A percentile compares a stretch with the other conserved stretches of the same genome.
phyloP scores from a whole-genome alignment of 2,888 invertebrate genomes.

The Athetis lepigone region DNA sequence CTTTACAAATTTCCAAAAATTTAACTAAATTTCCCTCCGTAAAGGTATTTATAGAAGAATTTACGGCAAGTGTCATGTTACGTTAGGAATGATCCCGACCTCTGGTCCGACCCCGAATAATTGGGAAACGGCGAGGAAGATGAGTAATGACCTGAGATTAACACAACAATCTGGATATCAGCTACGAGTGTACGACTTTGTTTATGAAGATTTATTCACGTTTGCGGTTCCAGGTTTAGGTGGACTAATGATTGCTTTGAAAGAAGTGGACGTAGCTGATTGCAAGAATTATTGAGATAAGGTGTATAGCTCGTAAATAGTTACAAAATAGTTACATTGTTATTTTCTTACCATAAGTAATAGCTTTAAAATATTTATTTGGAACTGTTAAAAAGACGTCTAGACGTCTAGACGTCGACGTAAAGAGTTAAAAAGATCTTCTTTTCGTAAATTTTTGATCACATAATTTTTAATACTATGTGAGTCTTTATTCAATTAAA shows the following conservation, averaged over 20 bases:
- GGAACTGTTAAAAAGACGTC: no score
- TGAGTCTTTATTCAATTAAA: no score
- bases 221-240: neutral
- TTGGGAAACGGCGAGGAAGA: constrained; percentile 55
- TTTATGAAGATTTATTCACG: constrained; percentile 42
- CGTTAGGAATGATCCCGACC: constrained; percentile 49
- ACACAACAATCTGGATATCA: constrained; percentile 47
- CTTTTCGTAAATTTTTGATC: neutral
- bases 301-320: neutral
- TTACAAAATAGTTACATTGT: neutral
- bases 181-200: constrained; percentile 10
- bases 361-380: no score
- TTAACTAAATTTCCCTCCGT: no score
- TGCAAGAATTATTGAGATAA: neutral
- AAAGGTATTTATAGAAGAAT: constrained; percentile 52
- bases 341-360: neutral
- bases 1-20: no score
- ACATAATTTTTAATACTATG: no score
- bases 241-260: constrained; percentile 15
- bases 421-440: no score
- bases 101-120: constrained; percentile 49
- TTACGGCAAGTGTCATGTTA: constrained; percentile 52
- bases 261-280: neutral
- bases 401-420: no score
- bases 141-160: constrained; percentile 59